Conservation (phyloP, 2,797 vertebrate genomes). For the Lycodopsis pacificus region DNA sequence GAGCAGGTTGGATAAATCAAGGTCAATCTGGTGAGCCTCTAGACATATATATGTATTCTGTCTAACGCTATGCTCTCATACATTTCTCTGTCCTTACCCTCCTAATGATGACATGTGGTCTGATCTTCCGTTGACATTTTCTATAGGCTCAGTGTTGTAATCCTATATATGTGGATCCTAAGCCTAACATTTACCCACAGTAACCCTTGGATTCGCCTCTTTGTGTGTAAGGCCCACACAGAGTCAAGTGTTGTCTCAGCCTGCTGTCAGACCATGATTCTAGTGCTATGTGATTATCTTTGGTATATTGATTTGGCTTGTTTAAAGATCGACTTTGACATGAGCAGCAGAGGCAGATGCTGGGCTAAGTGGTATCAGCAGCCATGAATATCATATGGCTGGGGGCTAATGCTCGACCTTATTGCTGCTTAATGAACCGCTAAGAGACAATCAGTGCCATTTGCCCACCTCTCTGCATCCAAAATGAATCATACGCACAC, state of each 20-base stretch:
- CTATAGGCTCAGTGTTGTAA: not conserved
- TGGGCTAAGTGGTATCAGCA: slow-evolving; percentile 79
- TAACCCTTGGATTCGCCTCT: slow-evolving; percentile 26
- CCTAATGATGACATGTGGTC: slow-evolving; percentile 33
- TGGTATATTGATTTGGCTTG: slow-evolving; percentile 68
- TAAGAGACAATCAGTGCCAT: slow-evolving; percentile 70
- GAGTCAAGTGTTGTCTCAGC: not conserved
- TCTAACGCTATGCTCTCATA: not conserved
- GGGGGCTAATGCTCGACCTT: slow-evolving; percentile 67
- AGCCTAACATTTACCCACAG: slow-evolving; percentile 8
- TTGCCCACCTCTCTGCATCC: slow-evolving; percentile 61
- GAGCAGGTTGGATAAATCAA: slow-evolving; percentile 42
- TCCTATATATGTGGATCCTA: not conserved
- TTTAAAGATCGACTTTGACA: slow-evolving; percentile 64
- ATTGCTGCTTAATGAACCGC: slow-evolving; percentile 76
- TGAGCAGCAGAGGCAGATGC: slow-evolving; percentile 68
- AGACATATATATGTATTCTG: not conserved
- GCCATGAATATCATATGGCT: slow-evolving; percentile 68
- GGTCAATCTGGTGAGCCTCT: slow-evolving; percentile 39
- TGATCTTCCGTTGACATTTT: slow-evolving; percentile 11
- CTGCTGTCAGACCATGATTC: slow-evolving; percentile 51
- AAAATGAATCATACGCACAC: slow-evolving; percentile 52
- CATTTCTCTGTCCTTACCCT: not conserved
- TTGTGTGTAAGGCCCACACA: slow-evolving; percentile 10
- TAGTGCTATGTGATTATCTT: slow-evolving; percentile 50